Base-by-base conservation (phyloP, 2,797 vertebrate species). In the Taeniopygia guttata region DNA sequence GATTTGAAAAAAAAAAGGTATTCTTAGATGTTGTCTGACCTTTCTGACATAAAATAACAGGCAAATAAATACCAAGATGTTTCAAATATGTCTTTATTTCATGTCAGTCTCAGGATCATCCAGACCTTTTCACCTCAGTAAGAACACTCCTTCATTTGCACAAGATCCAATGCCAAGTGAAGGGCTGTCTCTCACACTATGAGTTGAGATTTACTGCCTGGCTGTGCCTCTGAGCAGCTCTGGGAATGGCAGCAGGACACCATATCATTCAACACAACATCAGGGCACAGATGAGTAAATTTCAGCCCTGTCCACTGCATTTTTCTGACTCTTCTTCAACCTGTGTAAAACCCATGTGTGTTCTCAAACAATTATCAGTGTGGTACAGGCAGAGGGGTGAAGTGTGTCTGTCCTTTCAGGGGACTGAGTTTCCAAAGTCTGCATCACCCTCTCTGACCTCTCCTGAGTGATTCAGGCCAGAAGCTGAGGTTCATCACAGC, bases 201-300 rank as follows among this genome's bases (percentile, higher is more conserved):
- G 46, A 30, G 43, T 22, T 2, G 74, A 48, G n/a, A 42, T 43
- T 46, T 40, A 48, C 10, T 36, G 16, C 26, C 36, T 6, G 1
- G 13, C 25, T 2, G 0, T 72, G 46, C 3, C 3, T 1, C 30
- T 19, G 45, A 19, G n/a, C 25, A 64, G 21, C 43, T 73, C 36
- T 55, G 49, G 20, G 9, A 1, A 16, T 34, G 38, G 23, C 63
- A 82, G 40, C 30, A 87, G 45, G 23, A 66, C 70, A 79, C 16
- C 51, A 17, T 10, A 21, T 30, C 8, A 0, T 58, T 74, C 73
- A 63, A 19, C 52, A 60, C 32, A 60, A 27, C 30, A 58, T 25
- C 34, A 38, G 2, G 3, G 18, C 43, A 73, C 23, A 49, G 49
- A 16, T 25, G 4, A 26, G 52, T 52, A 78, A 87, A 58, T 18